phyloP scores from a whole-genome alignment of 37 sponge, comb jelly and placozoan species.

The Chondrosia reniformis region DNA sequence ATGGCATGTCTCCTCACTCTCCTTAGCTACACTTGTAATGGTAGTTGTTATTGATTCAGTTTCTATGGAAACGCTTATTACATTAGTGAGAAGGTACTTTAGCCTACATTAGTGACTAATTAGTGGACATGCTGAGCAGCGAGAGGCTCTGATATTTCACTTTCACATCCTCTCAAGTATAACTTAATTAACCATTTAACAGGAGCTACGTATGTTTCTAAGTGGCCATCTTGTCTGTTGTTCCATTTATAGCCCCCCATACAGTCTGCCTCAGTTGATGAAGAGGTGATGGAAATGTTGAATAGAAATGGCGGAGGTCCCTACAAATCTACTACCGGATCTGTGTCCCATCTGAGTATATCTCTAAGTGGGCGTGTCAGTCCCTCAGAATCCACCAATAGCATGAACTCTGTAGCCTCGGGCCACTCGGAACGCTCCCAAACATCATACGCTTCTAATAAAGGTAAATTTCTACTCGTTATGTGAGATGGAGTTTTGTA shows the following conservation, averaged over 20 bases:
- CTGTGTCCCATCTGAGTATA: too few relatives aligned
- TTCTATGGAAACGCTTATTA: not conserved
- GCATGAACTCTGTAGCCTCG: slow-evolving; percentile 5
- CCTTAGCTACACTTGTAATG: not conserved
- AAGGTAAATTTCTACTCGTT: too few relatives aligned
- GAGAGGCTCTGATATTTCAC: not conserved
- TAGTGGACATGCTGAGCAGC: not conserved
- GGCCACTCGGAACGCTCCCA: slow-evolving; percentile 3
- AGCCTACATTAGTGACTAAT: not conserved
- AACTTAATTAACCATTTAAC: too few relatives aligned
- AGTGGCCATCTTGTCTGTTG: not conserved
- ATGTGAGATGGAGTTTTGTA: too few relatives aligned
- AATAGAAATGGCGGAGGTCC: too few relatives aligned
- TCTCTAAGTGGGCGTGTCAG: slow-evolving; percentile 5
- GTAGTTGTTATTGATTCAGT: too few relatives aligned
- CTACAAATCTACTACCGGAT: too few relatives aligned
- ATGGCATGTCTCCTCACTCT: not conserved
- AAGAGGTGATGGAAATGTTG: slow-evolving; percentile 2
- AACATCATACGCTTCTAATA: not conserved
- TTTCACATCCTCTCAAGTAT: too few relatives aligned
- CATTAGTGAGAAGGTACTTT: not conserved
- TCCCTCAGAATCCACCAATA: slow-evolving; percentile 4
- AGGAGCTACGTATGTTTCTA: too few relatives aligned
- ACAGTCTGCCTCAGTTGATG: slow-evolving; percentile 10
- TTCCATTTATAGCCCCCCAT: not conserved